Evolutionary conservation across 53 echinoderm and acorn worm genomes (phyloP), one percentile per base, ranked within the genome.

Genomic region (Pentamera pediparva): DNA sequence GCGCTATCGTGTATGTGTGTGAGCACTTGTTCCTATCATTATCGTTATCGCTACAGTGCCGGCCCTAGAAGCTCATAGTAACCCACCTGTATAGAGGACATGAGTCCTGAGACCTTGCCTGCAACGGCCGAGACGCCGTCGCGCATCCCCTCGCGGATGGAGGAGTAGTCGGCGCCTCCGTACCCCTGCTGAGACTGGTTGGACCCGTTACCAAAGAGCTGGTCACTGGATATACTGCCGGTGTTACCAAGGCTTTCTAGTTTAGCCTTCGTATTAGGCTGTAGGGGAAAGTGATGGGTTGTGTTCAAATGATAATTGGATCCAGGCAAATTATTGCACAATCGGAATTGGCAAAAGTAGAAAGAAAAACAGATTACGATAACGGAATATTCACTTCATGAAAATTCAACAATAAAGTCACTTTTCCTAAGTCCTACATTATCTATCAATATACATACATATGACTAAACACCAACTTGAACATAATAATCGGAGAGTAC

Each of bases 141-240:
- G 36, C 91, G 88, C 96, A 96, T 96, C 6, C 96, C 91, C n/a
- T 96, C 96, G 54, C 91, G 91, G 50, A 96, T 91, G 37, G 90
- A 88, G 1, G 76, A 76, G 69, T 91, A 81, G 37, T 96, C 90
- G 6, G 86, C 24, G 4, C 81, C 86, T 3, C 83, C 47, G 43
- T 78, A 37, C 22, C 65, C n/a, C 3, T 49, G 39, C 13, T 58
- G 36, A 6, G 76, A 19, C 19, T 53, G 22, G 5, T 37, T 4
- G 0, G 87, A 27, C 10, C 72, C 43, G 32, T 79, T 59, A 10
- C 88, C 87, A 38, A 91, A 96, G 50, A 76, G 73, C 32, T 96
- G 85, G 17, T 81, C 85, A 43, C 96, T 96, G 41, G 96, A 96
- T 84, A 96, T 91, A 83, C 88, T 82, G 32, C 51, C 35, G 37